These are phyloP conservation scores for Zaprionus capensis DNA, from an alignment of 1,140 invertebrate species.

Conservation along the genomic window DNA sequence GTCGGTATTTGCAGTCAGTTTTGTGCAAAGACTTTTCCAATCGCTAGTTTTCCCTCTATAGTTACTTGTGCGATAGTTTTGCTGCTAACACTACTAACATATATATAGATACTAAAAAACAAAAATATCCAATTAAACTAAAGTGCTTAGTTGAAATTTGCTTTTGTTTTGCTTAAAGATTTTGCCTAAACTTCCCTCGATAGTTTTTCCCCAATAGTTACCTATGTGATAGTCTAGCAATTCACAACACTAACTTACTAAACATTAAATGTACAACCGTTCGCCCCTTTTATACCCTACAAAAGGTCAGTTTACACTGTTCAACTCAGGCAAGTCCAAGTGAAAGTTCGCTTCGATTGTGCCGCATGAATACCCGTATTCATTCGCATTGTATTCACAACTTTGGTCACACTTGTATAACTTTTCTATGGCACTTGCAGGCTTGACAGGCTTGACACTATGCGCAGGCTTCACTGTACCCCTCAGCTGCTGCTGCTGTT, in stretches of 20 bases:
- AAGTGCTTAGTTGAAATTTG: no score
- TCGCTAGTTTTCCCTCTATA: no score
- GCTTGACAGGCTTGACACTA: slow-evolving; percentile 33
- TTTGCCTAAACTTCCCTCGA: neutral
- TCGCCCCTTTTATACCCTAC: neutral
- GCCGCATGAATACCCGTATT: slow-evolving; percentile 8
- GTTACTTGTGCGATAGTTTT: no score
- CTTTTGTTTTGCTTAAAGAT: no score
- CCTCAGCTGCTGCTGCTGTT: slow-evolving; percentile 18
- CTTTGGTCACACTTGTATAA: slow-evolving; percentile 38
- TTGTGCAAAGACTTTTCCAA: no score
- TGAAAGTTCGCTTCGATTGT: slow-evolving; percentile 1
- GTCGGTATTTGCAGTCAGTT: no score
- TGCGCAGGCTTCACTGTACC: slow-evolving; percentile 6
- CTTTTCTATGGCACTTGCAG: slow-evolving; percentile 38
- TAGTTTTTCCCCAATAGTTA: neutral
- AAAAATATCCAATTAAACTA: no score
- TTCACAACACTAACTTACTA: neutral
- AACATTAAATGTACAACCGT: neutral
- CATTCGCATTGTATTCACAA: slow-evolving; percentile 58
- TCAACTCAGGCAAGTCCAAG: neutral
- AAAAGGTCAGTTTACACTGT: neutral
- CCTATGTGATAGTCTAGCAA: neutral
- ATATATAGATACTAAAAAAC: no score
- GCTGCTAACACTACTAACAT: no score